Evolutionary conservation across 1,140 invertebrate genomes (phyloP), one percentile per base, ranked within the genome.

Genomic region (Pentalonia nigronervosa): DNA sequence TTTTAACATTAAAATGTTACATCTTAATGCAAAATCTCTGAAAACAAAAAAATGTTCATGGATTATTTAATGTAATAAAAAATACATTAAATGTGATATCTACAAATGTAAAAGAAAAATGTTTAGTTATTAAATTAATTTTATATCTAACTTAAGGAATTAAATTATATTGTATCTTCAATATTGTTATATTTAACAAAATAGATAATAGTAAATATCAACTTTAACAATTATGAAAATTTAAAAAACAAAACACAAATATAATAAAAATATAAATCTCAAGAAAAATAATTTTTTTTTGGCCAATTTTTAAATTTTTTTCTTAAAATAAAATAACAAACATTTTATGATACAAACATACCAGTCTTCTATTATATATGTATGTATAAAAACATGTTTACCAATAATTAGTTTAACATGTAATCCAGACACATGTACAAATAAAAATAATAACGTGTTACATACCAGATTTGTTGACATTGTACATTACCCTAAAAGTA

Each of bases 1-100:
- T 60, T 90, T 90, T 90, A 60, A n/a, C 89, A 90, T 67, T 67
- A 90, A 90, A 90, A 90, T 90, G 89, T 90, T 90, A 60, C 20
- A 90, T 90, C 53, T 67, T 90, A 90, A 90, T 90, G 89, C 36
- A 41, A 90, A 90, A 90, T 67, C 88, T 90, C 89, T 90, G 89
- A 90, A 90, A 90, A 90, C 86, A 90, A 89, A 89, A 88, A 89
- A 53, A 41, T 45, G 1, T 36, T 67, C 11, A 60, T 90, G 6
- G 25, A 90, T 90, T 60, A 90, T 67, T 90, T 25, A 67, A 60
- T 90, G 36, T 90, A 90, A 90, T 45, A 30, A 90, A 53, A 89
- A 36, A 89, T 89, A 34, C 41, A 56, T 47, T 48, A 87, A n/a
- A 87, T n/a, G 30, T n/a, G 30, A 87, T 17, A n/a, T n/a, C 60